phyloP scores from a whole-genome alignment of 2,113 vertebrate genomes.

The Megaptera novaeangliae region DNA sequence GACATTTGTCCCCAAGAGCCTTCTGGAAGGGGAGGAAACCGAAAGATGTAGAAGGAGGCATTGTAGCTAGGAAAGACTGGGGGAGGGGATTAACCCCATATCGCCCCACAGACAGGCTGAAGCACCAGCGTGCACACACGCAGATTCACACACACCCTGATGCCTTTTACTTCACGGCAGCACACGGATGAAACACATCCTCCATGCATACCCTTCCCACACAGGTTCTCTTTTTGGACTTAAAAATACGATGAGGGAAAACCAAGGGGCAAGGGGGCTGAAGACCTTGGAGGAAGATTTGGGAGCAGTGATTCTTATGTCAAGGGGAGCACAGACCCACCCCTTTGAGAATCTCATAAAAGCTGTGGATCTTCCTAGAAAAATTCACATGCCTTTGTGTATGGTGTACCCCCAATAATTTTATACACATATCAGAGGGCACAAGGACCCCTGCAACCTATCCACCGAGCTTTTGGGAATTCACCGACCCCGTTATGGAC shows the following conservation, averaged over 20 bases:
- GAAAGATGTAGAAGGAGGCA: slow-evolving; percentile 33
- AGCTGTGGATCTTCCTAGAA: neutral
- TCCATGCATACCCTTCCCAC: neutral
- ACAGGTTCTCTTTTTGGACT: neutral
- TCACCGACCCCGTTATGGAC: neutral
- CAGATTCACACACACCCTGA: neutral
- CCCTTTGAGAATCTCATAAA: neutral
- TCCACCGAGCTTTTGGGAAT: neutral
- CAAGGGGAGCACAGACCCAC: neutral
- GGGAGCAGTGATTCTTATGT: neutral
- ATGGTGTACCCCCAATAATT: neutral
- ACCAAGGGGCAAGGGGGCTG: neutral
- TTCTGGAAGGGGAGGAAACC: slow-evolving; percentile 9
- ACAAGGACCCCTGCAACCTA: neutral
- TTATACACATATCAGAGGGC: neutral
- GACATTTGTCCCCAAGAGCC: neutral
- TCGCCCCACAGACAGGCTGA: neutral
- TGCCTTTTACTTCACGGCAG: neutral
- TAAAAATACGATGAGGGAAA: neutral
- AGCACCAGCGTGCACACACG: neutral
- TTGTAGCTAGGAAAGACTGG: neutral
- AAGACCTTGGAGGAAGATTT: neutral
- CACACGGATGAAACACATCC: neutral
- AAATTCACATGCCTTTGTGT: neutral
- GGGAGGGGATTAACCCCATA: neutral